Conservation (phyloP, 2,888 invertebrate genomes). For the Mylabris sibirica region DNA sequence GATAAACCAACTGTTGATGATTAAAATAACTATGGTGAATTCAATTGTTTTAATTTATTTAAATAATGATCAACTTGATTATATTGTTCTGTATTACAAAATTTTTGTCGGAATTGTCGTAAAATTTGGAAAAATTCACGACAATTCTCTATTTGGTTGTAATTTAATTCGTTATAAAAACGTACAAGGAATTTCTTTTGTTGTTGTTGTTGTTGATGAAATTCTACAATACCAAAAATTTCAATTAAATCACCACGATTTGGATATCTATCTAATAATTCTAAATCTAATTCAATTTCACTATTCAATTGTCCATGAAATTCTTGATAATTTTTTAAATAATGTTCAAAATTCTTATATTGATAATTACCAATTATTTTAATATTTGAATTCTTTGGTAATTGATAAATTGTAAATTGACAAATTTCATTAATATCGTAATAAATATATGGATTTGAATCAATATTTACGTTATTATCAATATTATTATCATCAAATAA, state of each 20-base stretch:
- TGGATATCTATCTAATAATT: neutral
- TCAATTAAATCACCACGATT: neutral
- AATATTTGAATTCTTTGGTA: neutral
- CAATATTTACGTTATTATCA: too few relatives aligned
- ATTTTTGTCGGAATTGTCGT: neutral
- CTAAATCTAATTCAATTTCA: neutral
- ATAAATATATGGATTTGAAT: neutral
- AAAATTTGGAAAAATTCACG: neutral
- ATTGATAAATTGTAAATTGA: neutral
- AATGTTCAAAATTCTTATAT: neutral
- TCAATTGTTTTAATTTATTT: neutral
- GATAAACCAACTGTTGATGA: neutral
- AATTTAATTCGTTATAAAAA: neutral
- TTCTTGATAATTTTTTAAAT: neutral
- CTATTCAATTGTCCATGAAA: neutral
- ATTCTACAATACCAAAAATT: neutral
- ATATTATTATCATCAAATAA: neutral
- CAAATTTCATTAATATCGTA: neutral
- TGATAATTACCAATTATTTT: neutral
- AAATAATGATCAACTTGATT: neutral
- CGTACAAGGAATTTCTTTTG: neutral
- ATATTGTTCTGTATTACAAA: neutral
- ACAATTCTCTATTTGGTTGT: neutral
- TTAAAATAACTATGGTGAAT: neutral
- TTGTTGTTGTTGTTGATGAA: neutral